Base-by-base conservation (phyloP, 2,113 vertebrate genomes). In the Laticauda colubrina region DNA sequence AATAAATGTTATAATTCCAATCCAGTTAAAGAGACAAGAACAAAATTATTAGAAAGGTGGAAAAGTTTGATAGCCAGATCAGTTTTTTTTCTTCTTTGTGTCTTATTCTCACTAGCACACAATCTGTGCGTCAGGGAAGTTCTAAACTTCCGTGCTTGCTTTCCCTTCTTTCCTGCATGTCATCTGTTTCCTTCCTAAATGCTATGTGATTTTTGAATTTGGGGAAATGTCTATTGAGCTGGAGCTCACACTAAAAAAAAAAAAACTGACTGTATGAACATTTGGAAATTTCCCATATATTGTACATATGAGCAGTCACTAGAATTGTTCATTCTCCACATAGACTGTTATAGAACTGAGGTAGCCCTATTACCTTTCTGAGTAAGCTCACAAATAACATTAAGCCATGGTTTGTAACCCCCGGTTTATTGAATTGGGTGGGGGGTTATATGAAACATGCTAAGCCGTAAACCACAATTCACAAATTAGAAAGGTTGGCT, bases 101-200 rank as follows among this genome's bases (percentile, higher is more conserved):
- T 21, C 75, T 81, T 81, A 43, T 87, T 87, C 48, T n/a, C 24
- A 8, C 51, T 14, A 87, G 26, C 6, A 14, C 48, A 51, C 85
- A 94, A 53, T 86, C n/a, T 86, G 51, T 57, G 14, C 92, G 93
- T 94, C 93, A 92, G 93, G 96, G 89, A 97, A 96, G 89, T 2
- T 2, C 64, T 57, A 57, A 92, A 57, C 90, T 96, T 97, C 96
- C 95, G 94, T 89, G n/a, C 56, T 95, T 92, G 95, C 91, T 95
- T 96, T 85, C 93, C 34, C 51, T 95, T 96, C 95, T 95, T 97
- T 97, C 96, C 95, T 95, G 95, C 95, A 93, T 90, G 94, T 81
- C 26, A 54, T 26, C 9, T 0, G 26, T 0, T 26, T 43, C 48
- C 85, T 86, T 57, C 34, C 91, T 34, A 94, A 57, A 59, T 56